phyloP scores from a whole-genome alignment of 2,797 vertebrate species.

The Eulemur mongoz region DNA sequence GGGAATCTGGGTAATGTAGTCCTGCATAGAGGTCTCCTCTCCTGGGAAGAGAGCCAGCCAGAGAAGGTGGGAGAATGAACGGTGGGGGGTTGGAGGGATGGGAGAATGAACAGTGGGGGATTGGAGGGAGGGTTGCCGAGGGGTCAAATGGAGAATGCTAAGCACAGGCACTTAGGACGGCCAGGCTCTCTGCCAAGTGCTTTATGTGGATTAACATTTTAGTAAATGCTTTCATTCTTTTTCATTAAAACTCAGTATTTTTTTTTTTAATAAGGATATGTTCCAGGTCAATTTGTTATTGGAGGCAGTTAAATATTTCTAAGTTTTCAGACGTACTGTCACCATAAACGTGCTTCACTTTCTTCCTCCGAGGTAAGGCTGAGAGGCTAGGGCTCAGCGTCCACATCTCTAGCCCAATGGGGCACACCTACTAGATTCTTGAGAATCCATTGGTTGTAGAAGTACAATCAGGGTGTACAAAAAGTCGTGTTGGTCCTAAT shows the following conservation, averaged over 20 bases:
- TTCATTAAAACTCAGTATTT: slow-evolving; percentile 40
- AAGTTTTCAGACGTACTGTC: background rate
- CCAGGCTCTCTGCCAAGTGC: slow-evolving; percentile 1
- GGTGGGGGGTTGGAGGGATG: too few species aligned
- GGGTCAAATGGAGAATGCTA: background rate
- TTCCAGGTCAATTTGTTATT: slow-evolving; percentile 39
- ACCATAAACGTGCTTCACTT: background rate
- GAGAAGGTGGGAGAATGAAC: background rate
- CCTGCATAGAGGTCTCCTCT: background rate
- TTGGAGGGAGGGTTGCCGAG: background rate
- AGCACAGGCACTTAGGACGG: background rate
- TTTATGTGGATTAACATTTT: slow-evolving; percentile 24
- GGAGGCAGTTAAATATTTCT: slow-evolving; percentile 44
- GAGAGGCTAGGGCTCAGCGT: background rate
- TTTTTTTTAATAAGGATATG: slow-evolving; percentile 31
- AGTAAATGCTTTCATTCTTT: slow-evolving; percentile 49
- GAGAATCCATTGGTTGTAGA: background rate
- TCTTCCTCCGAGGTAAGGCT: background rate
- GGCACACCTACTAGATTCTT: background rate
- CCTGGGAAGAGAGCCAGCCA: background rate
- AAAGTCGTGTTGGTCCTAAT: background rate
- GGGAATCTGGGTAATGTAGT: background rate
- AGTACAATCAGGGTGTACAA: background rate
- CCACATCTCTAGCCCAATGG: background rate
- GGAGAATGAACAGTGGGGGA: background rate